Percentiles rank a stretch among this genome's conserved stretches.
Evolutionary conservation across 2,797 vertebrate genomes (phyloP).

Genomic region (Otus scops): DNA sequence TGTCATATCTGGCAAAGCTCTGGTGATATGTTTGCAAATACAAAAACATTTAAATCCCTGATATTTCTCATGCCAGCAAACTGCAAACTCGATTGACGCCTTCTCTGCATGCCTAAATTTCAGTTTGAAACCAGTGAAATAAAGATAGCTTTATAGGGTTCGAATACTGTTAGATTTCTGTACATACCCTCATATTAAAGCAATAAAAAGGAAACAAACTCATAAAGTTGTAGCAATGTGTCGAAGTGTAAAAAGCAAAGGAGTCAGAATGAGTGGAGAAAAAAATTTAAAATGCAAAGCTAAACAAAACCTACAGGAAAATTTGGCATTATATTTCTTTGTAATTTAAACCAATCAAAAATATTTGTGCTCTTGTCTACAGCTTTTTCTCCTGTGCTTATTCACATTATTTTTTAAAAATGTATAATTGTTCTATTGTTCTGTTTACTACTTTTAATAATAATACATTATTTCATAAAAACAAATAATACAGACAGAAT

Average conservation of each 20-base stretch:
- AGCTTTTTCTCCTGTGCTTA: neutral
- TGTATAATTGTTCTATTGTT: neutral
- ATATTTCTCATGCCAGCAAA: neutral
- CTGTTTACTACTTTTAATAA: neutral
- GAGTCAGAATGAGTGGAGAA: neutral
- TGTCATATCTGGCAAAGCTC: slow-evolving; percentile 36
- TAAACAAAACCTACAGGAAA: neutral
- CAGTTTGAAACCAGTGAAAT: neutral
- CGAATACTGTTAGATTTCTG: neutral
- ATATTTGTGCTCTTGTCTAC: neutral
- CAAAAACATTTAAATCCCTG: slow-evolving; percentile 12
- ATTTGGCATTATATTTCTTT: neutral
- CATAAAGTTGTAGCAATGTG: neutral
- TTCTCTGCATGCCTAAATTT: neutral
- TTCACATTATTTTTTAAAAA: neutral
- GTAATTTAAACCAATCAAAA: neutral
- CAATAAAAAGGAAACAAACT: neutral
- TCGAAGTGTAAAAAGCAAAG: neutral
- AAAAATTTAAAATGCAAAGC: neutral
- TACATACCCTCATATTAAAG: neutral
- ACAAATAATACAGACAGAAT: neutral
- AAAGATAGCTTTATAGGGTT: neutral
- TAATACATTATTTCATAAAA: neutral
- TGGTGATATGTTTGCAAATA: slow-evolving; percentile 37
- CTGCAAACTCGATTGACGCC: neutral